phyloP scores from a whole-genome alignment of 2,113 vertebrate genomes.

The Uropsilus gracilis region DNA sequence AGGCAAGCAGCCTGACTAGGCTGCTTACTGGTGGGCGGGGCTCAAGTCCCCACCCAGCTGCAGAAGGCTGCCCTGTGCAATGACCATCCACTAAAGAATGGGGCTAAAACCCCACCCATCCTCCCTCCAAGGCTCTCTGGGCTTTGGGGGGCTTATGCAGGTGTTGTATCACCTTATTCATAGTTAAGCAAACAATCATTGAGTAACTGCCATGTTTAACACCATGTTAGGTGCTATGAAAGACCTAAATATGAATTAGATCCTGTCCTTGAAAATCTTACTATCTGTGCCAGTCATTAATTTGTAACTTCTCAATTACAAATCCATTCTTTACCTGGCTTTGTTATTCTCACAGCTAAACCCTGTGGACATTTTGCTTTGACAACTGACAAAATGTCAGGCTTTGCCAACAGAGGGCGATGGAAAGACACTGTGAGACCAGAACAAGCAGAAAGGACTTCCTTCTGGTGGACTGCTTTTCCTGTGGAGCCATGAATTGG shows the following conservation, averaged over 20 bases:
- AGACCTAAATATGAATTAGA: conserved; percentile 12
- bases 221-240: neutral
- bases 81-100: no score
- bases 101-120: no score
- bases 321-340: neutral
- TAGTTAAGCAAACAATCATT: conserved; percentile 33
- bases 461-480: neutral
- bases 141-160: no score
- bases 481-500: neutral
- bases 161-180: neutral
- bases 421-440: neutral
- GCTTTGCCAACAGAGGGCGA: neutral
- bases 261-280: conserved; percentile 14
- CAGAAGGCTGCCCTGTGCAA: no score
- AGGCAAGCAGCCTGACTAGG: no score
- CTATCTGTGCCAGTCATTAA: neutral
- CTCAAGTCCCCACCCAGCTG: no score
- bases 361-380: neutral
- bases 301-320: neutral
- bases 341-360: neutral
- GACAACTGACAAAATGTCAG: neutral
- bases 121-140: no score
- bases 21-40: no score
- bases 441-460: neutral
- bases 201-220: neutral